Conservation (phyloP, 2,797 vertebrate species). For the Masticophis lateralis region DNA sequence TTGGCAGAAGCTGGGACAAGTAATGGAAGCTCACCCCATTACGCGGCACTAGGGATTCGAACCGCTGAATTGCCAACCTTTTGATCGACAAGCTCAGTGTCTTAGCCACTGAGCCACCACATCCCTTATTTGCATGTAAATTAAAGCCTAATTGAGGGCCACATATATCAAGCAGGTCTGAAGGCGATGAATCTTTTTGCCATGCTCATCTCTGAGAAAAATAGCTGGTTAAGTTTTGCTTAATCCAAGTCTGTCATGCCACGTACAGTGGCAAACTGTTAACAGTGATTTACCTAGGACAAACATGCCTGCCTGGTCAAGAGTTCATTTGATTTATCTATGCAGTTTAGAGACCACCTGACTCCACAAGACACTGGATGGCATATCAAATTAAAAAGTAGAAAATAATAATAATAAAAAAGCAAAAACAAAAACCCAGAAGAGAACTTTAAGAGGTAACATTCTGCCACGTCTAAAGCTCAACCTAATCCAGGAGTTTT, state of each 20-base stretch:
- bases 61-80: too few species aligned
- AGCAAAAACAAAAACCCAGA: not conserved
- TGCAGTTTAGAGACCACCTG: not conserved
- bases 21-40: too few species aligned
- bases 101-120: too few species aligned
- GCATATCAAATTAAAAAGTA: not conserved
- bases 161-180: not conserved
- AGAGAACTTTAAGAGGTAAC: not conserved
- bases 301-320: not conserved
- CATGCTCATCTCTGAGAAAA: not conserved
- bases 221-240: not conserved
- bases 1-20: too few species aligned
- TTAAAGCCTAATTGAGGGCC: not conserved
- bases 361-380: not conserved
- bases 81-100: too few species aligned
- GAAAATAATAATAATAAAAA: not conserved
- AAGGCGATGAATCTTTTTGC: not conserved
- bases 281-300: not conserved
- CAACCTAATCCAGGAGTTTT: too few species aligned
- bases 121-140: not conserved
- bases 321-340: not conserved
- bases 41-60: too few species aligned
- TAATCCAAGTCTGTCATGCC: not conserved
- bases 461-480: not conserved
- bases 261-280: not conserved